phyloP scores from a whole-genome alignment of 1,140 invertebrate genomes.

The Trypoxylus dichotomus region DNA sequence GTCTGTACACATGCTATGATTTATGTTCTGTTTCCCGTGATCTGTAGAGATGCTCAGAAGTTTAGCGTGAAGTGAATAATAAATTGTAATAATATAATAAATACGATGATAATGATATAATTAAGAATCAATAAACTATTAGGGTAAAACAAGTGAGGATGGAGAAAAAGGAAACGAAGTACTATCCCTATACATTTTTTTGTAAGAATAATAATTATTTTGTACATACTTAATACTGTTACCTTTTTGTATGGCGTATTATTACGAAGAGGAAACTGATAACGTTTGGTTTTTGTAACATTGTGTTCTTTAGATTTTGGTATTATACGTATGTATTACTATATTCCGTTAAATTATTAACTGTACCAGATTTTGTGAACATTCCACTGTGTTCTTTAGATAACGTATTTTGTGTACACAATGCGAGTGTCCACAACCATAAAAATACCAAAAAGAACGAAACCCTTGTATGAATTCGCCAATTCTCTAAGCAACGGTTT shows the following conservation, averaged over 20 bases:
- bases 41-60: constrained; percentile 7
- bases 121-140: neutral
- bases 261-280: neutral
- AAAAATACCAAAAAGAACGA: neutral
- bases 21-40: neutral
- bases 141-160: neutral
- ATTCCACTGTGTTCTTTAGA: neutral
- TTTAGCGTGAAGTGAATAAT: constrained; percentile 9
- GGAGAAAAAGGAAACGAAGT: neutral
- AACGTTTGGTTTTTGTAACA: neutral
- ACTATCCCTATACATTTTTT: constrained; percentile 3
- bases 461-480: neutral
- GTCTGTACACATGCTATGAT: neutral
- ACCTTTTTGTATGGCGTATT: neutral
- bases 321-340: neutral
- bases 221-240: neutral
- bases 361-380: neutral
- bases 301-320: neutral
- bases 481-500: neutral
- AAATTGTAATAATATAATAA: constrained; percentile 14
- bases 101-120: neutral
- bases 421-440: neutral
- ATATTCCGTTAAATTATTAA: neutral
- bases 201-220: constrained; percentile 10
- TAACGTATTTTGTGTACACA: constrained; percentile 3